phyloP scores from a whole-genome alignment of 2,888 invertebrate genomes.

The Gonocerus acuteangulatus region DNA sequence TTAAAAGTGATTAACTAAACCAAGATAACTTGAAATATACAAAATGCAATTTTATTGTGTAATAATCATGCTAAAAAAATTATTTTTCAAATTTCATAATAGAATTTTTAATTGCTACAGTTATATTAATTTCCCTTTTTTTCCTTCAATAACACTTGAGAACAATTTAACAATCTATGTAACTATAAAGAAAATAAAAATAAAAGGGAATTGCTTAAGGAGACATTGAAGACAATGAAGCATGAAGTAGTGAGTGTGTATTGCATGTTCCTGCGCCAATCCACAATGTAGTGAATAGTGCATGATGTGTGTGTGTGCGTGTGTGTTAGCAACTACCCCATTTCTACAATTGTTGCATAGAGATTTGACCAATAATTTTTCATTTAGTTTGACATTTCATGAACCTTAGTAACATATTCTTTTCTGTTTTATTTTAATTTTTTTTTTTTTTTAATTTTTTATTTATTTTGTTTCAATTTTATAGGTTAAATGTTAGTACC shows the following conservation, averaged over 20 bases:
- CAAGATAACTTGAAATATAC: too few species aligned
- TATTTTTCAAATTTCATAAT: too few species aligned
- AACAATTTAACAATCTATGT: background rate
- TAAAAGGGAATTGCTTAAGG: constrained; percentile 10
- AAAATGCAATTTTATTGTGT: too few species aligned
- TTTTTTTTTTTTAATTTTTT: background rate
- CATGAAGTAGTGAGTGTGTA: constrained; percentile 28
- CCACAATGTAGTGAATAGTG: constrained; percentile 21
- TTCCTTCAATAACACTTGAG: background rate
- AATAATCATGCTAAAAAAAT: too few species aligned
- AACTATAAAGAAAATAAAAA: background rate
- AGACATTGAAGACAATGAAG: constrained; percentile 5
- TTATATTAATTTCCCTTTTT: background rate
- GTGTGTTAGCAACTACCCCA: constrained; percentile 25
- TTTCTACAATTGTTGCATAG: constrained; percentile 16
- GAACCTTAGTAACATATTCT: background rate
- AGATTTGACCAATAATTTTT: constrained; percentile 19
- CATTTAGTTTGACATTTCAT: constrained; percentile 15
- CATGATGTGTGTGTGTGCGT: constrained; percentile 27
- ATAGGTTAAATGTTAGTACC: constrained; percentile 16
- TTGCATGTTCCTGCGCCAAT: constrained; percentile 23
- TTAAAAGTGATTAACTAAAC: too few species aligned
- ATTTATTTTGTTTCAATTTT: constrained; percentile 13
- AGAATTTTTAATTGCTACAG: too few species aligned
- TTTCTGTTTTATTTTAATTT: background rate